These are phyloP conservation scores for Micropoecilia bifurca DNA, from an alignment of 2,797 vertebrate genomes.

Conservation along the genomic window DNA sequence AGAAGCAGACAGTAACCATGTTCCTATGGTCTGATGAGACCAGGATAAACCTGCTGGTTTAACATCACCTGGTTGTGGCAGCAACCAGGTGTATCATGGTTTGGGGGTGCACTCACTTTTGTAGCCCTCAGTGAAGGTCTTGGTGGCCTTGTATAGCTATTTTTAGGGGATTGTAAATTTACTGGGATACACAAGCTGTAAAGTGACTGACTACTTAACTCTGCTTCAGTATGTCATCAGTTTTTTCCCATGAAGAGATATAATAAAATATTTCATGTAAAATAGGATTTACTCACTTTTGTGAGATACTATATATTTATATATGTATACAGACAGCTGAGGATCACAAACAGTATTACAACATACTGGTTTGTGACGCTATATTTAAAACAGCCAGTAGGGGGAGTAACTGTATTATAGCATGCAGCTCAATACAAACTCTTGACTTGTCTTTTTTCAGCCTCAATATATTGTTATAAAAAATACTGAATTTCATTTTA, in stretches of 20 bases:
- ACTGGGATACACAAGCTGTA: background rate
- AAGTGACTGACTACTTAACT: background rate
- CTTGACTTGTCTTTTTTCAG: conserved; percentile 44
- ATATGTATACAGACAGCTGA: background rate
- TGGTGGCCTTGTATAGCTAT: too few species aligned
- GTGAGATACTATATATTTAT: background rate
- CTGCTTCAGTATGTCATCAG: background rate
- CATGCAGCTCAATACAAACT: conserved; percentile 66
- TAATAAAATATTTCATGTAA: background rate
- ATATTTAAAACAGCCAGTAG: conserved; percentile 46
- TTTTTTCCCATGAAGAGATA: background rate
- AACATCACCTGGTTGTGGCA: background rate
- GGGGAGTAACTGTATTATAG: conserved; percentile 54
- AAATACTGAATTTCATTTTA: conserved; percentile 33
- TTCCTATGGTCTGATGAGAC: background rate
- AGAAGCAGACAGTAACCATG: background rate
- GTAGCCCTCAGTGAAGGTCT: too few species aligned
- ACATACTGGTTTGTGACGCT: conserved; percentile 69
- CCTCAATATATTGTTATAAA: conserved; percentile 52
- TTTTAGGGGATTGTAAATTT: background rate
- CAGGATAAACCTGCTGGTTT: background rate
- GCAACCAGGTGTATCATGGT: background rate
- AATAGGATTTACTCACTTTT: background rate
- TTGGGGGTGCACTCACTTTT: background rate
- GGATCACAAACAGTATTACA: conserved; percentile 66